Evolutionary conservation across 1,140 invertebrate genomes (phyloP).

Genomic region (Rhyzopertha dominica): DNA sequence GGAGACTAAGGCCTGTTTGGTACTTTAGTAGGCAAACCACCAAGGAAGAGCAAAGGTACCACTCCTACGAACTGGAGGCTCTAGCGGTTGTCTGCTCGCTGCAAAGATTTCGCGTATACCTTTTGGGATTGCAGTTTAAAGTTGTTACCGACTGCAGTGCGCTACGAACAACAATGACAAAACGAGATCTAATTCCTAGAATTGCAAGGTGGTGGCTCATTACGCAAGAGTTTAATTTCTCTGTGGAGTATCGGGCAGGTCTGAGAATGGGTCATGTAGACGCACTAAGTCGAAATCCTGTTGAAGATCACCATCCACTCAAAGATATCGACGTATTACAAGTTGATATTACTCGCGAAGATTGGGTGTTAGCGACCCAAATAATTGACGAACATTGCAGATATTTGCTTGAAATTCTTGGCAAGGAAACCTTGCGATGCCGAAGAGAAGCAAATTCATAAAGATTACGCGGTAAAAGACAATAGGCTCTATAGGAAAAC

Average conservation of each 20-base stretch:
- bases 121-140: conserved; percentile 3
- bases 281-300: conserved; percentile 25
- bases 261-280: conserved; percentile 30
- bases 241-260: conserved; percentile 31
- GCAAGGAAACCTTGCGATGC: not conserved
- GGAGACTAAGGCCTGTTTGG: conserved; percentile 13
- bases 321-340: not conserved
- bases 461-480: conserved; percentile 1
- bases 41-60: conserved; percentile 8
- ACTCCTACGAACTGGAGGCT: conserved; percentile 37
- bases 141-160: conserved; percentile 2
- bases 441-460: conserved; percentile 3
- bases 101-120: conserved; percentile 7
- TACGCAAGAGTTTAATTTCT: conserved; percentile 33
- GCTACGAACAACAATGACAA: conserved; percentile 3
- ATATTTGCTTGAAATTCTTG: conserved; percentile 4
- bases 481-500: conserved; percentile 15
- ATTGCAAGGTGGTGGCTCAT: conserved; percentile 37
- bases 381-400: not conserved
- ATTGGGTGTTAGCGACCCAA: conserved; percentile 4
- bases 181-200: conserved; percentile 18
- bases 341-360: not conserved
- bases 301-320: not conserved
- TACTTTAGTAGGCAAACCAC: conserved; percentile 22
- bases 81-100: conserved; percentile 17